These are phyloP conservation scores for Sebastiscus tertius DNA, from an alignment of 2,797 vertebrate species.

Conservation along the genomic window DNA sequence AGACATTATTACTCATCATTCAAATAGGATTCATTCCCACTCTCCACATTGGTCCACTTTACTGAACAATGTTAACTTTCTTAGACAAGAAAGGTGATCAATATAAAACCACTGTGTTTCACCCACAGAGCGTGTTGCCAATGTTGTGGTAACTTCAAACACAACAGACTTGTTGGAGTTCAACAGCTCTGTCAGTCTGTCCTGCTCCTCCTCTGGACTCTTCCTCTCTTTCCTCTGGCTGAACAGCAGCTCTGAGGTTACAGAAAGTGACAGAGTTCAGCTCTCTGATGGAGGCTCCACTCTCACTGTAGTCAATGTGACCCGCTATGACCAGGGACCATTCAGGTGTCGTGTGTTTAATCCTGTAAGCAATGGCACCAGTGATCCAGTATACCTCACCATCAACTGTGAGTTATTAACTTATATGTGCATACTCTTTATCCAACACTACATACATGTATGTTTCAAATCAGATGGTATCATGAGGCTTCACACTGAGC, in stretches of 20 bases:
- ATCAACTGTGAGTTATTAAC: slow-evolving; percentile 60
- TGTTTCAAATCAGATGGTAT: neutral
- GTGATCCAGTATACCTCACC: slow-evolving; percentile 39
- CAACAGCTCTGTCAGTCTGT: slow-evolving; percentile 47
- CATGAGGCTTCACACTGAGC: neutral
- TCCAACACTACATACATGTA: neutral
- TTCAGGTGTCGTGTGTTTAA: slow-evolving; percentile 68
- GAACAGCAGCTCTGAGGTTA: slow-evolving; percentile 62
- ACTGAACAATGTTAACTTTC: no score
- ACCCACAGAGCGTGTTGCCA: slow-evolving; percentile 52
- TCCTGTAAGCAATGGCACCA: slow-evolving; percentile 48
- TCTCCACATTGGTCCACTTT: no score
- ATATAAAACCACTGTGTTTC: neutral
- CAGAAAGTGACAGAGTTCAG: slow-evolving; percentile 19
- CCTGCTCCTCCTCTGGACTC: slow-evolving; percentile 59
- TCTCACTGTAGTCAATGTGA: slow-evolving; percentile 53
- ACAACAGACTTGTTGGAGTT: slow-evolving; percentile 57
- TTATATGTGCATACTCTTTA: neutral
- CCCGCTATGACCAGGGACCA: slow-evolving; percentile 63
- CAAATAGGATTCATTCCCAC: no score
- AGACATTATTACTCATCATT: no score
- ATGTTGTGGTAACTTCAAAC: slow-evolving; percentile 38
- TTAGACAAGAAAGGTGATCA: no score
- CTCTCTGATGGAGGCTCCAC: slow-evolving; percentile 29
- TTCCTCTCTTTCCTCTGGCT: slow-evolving; percentile 52